Evolutionary conservation across 2,113 vertebrate genomes (phyloP).

Genomic region (Scopus umbretta): DNA sequence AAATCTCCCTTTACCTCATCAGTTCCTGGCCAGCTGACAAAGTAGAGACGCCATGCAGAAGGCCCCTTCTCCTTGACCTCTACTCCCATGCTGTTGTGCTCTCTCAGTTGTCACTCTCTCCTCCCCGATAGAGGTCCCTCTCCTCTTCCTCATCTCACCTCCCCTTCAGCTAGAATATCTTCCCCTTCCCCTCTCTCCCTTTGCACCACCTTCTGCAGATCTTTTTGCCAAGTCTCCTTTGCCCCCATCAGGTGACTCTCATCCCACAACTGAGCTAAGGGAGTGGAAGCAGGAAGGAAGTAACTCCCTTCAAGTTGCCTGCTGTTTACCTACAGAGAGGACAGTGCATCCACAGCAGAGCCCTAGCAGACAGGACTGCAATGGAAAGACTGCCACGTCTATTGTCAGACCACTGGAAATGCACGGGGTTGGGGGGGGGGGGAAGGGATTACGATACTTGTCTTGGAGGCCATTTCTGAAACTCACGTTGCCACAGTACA

Average conservation of each 20-base stretch:
- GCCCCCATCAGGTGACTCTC: background rate
- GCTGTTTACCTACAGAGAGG: background rate
- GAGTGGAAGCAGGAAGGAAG: background rate
- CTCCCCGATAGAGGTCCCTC: background rate
- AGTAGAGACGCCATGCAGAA: background rate
- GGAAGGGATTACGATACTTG: background rate
- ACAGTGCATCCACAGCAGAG: background rate
- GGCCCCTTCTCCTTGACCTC: background rate
- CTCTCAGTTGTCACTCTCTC: background rate
- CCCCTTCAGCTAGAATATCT: background rate
- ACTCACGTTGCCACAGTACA: background rate
- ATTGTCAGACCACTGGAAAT: background rate
- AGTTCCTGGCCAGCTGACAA: slow-evolving; percentile 45
- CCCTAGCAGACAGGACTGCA: background rate
- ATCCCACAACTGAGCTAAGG: background rate
- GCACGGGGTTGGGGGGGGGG: fast-evolving
- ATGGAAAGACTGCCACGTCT: background rate
- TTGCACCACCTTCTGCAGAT: background rate
- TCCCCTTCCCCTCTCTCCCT: background rate
- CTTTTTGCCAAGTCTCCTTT: background rate
- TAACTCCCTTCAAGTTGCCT: background rate
- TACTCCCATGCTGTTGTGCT: background rate
- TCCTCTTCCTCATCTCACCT: background rate
- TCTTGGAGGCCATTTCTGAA: background rate
- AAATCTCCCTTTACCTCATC: slow-evolving; percentile 17